Percentiles rank a stretch among this genome's conserved stretches.
phyloP scores from a whole-genome alignment of 2,888 invertebrate genomes.

The Hyalella azteca region DNA sequence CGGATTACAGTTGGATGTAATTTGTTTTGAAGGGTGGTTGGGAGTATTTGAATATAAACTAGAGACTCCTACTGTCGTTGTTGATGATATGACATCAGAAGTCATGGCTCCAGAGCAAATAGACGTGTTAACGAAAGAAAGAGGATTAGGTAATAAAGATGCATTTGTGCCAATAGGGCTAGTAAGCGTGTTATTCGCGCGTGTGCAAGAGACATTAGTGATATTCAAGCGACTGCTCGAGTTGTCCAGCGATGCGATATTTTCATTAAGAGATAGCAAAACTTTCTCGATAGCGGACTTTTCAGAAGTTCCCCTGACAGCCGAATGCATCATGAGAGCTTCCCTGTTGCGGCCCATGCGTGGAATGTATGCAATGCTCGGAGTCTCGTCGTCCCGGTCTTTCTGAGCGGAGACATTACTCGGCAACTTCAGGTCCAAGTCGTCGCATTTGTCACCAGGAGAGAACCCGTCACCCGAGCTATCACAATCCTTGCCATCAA shows the following conservation, averaged over 20 bases:
- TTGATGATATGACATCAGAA: background rate
- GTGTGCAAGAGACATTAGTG: background rate
- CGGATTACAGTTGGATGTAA: background rate
- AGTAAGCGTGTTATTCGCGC: background rate
- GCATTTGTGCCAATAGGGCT: background rate
- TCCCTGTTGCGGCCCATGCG: constrained; percentile 35
- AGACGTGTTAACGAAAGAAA: background rate
- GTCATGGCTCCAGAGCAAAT: background rate
- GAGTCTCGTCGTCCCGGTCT: constrained; percentile 8
- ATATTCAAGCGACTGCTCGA: background rate
- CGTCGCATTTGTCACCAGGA: constrained; percentile 10
- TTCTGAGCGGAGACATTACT: background rate
- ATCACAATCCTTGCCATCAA: constrained; percentile 9
- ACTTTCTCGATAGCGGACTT: constrained; percentile 34
- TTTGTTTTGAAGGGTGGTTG: background rate
- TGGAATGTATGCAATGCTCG: constrained; percentile 22
- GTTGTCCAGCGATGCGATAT: background rate
- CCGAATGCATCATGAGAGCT: constrained; percentile 1
- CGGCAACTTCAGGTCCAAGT: background rate
- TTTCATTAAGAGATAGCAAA: constrained; percentile 14
- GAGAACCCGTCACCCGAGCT: constrained; percentile 32
- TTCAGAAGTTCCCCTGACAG: background rate
- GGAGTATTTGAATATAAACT: too few relatives aligned
- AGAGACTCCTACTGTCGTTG: background rate
- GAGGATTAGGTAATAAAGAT: background rate